phyloP scores from a whole-genome alignment of 2,797 vertebrate genomes.

The Perodicticus potto region DNA sequence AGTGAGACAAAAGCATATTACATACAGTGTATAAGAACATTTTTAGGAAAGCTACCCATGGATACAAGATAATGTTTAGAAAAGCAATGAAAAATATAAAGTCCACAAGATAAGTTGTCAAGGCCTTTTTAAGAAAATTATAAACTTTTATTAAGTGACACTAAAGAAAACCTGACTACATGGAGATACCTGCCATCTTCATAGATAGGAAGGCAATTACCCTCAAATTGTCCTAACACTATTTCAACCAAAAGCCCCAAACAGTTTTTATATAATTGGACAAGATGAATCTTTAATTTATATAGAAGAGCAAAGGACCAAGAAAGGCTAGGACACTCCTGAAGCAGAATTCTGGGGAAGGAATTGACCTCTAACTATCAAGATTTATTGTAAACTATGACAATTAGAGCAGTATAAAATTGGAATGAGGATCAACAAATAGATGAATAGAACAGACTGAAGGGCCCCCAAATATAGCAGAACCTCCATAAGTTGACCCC shows the following conservation, averaged over 20 bases:
- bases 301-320: not conserved
- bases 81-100: not conserved
- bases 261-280: not conserved
- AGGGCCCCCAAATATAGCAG: not conserved
- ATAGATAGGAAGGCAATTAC: not conserved
- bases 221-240: not conserved
- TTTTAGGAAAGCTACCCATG: not conserved
- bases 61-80: not conserved
- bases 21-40: too few relatives aligned
- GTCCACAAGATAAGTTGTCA: not conserved
- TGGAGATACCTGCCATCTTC: not conserved
- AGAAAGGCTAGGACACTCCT: not conserved
- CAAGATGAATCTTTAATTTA: constrained; percentile 2
- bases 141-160: not conserved
- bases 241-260: not conserved
- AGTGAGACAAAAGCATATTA: not conserved
- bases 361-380: not conserved
- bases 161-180: constrained; percentile 13
- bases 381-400: not conserved
- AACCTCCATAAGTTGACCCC: too few relatives aligned
- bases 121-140: not conserved
- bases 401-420: not conserved
- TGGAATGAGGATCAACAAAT: not conserved
- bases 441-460: not conserved
- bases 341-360: not conserved